These are phyloP conservation scores for Conus canariensis DNA, from an alignment of 2,888 invertebrate species.

Conservation along the genomic window DNA sequence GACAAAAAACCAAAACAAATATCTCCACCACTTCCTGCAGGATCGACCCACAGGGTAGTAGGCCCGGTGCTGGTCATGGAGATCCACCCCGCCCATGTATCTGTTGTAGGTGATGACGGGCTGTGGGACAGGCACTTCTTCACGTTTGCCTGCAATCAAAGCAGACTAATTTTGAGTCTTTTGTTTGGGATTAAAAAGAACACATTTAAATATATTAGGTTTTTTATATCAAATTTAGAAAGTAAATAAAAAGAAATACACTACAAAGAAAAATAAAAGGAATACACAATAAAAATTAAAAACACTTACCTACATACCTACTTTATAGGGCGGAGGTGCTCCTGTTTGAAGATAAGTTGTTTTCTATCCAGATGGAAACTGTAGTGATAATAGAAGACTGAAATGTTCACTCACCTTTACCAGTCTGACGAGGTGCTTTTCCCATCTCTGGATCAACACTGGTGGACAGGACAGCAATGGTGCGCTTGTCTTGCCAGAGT, in stretches of 20 bases:
- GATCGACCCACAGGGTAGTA: constrained; percentile 47
- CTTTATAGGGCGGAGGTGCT: too few relatives aligned
- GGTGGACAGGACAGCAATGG: constrained; percentile 46
- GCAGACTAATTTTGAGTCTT: not conserved
- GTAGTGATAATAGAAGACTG: not conserved
- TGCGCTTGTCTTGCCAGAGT: constrained; percentile 45
- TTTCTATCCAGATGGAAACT: not conserved
- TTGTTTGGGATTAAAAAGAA: not conserved
- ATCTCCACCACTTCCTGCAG: constrained; percentile 45
- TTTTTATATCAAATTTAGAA: not conserved
- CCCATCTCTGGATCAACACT: constrained; percentile 21
- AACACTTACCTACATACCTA: not conserved
- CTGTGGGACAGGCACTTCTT: not conserved
- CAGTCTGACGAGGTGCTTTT: constrained; percentile 18
- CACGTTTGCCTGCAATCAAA: not conserved
- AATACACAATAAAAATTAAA: not conserved
- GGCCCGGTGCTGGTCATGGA: constrained; percentile 39
- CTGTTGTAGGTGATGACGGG: constrained; percentile 32
- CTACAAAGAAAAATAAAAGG: not conserved
- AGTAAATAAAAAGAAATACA: not conserved
- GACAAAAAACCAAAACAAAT: constrained; percentile 42
- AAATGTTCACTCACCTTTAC: constrained; percentile 12
- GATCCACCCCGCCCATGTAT: constrained; percentile 44
- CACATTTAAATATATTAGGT: too few relatives aligned
- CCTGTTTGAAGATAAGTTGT: not conserved